Conservation (phyloP, 2,113 vertebrate genomes). For the Pygoscelis antarcticus region DNA sequence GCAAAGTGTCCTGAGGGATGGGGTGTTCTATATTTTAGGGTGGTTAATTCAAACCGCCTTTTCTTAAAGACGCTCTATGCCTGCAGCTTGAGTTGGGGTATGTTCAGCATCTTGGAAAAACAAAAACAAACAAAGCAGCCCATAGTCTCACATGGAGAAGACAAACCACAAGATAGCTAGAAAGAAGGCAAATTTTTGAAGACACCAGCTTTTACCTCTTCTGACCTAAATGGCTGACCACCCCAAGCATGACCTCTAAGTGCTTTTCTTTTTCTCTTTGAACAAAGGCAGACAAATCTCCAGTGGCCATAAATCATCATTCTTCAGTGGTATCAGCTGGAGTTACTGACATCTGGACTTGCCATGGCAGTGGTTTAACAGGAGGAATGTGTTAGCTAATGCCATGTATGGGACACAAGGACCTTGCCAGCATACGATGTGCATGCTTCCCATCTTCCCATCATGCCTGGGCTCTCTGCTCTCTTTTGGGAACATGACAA, state of each 20-base stretch:
- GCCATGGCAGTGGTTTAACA: background rate
- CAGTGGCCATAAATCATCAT: background rate
- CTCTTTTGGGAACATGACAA: background rate
- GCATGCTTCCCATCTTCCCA: background rate
- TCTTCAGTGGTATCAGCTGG: background rate
- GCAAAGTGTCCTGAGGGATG: background rate
- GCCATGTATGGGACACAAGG: background rate
- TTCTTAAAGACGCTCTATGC: background rate
- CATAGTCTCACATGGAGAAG: background rate
- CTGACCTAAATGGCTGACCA: background rate
- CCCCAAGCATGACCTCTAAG: background rate
- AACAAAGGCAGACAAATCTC: background rate
- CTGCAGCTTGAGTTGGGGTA: background rate
- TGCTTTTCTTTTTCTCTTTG: background rate
- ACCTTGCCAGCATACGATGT: background rate
- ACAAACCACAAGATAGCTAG: background rate
- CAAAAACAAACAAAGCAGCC: background rate
- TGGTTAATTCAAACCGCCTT: conserved; percentile 30
- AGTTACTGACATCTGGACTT: conserved; percentile 1
- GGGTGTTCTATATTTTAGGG: background rate
- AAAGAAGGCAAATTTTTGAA: background rate
- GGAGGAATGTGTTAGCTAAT: background rate
- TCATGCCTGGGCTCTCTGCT: background rate
- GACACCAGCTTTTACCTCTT: background rate
- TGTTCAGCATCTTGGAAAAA: background rate